phyloP scores from a whole-genome alignment of 2,113 vertebrate species.

The Ophthalmolycus amberensis region DNA sequence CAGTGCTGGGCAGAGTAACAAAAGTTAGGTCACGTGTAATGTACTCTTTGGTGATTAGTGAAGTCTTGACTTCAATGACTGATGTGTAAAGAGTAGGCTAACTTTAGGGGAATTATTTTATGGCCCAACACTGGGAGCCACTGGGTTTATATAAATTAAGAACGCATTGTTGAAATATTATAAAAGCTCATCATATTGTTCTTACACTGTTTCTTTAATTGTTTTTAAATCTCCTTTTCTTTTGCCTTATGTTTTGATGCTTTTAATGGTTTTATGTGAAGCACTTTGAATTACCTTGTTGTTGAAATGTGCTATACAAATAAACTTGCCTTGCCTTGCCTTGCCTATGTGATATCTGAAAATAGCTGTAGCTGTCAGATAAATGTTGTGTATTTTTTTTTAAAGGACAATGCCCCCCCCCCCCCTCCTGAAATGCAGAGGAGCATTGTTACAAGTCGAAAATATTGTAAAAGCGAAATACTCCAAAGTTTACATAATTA shows the following conservation, averaged over 20 bases:
- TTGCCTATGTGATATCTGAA: neutral
- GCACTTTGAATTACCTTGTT: too few species aligned
- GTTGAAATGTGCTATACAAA: too few species aligned
- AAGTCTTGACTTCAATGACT: neutral
- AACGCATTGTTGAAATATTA: neutral
- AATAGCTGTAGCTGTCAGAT: neutral
- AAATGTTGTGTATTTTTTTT: neutral
- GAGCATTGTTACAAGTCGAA: neutral
- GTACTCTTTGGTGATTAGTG: neutral
- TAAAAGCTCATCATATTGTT: neutral
- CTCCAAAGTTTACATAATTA: neutral
- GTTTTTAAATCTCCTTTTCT: too few species aligned
- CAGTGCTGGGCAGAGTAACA: neutral
- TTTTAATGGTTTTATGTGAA: too few species aligned
- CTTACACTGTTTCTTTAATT: too few species aligned
- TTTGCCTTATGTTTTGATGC: too few species aligned
- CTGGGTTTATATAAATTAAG: neutral
- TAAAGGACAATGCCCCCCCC: neutral
- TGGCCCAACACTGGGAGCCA: neutral
- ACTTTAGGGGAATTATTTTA: neutral
- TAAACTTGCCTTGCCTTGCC: too few species aligned
- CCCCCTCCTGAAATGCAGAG: neutral
- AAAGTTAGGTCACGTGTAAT: neutral
- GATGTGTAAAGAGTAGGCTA: neutral
- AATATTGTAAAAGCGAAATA: neutral